These are phyloP conservation scores for Phrynosoma blainvillii DNA, from an alignment of 2,113 vertebrate genomes.

Conservation along the genomic window DNA sequence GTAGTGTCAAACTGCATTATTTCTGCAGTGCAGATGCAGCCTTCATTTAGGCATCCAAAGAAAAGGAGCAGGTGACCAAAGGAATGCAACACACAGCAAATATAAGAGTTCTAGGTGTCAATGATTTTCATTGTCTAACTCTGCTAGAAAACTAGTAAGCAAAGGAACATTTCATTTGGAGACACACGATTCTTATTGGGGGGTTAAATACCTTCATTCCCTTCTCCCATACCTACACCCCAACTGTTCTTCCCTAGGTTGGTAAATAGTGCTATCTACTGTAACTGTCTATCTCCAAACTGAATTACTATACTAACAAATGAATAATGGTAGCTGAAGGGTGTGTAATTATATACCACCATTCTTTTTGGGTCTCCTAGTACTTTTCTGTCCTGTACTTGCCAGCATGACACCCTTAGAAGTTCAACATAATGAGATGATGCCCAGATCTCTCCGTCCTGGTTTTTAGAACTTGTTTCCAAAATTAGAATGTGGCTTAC, in stretches of 20 bases:
- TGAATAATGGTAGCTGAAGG: background rate
- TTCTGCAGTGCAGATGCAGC: too few relatives aligned
- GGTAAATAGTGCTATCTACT: too few relatives aligned
- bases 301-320: background rate
- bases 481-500: conserved; percentile 1
- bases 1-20: too few relatives aligned
- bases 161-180: too few relatives aligned
- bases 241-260: too few relatives aligned
- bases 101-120: too few relatives aligned
- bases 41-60: too few relatives aligned
- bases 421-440: background rate
- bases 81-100: too few relatives aligned
- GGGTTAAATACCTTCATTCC: background rate
- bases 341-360: background rate
- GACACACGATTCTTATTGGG: background rate
- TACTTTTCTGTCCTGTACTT: background rate
- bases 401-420: background rate
- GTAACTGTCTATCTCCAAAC: background rate
- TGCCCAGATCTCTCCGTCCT: background rate
- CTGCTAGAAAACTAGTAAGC: too few relatives aligned
- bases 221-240: too few relatives aligned
- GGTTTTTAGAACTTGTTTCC: background rate
- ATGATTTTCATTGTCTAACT: too few relatives aligned
- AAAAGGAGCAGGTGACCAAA: too few relatives aligned
- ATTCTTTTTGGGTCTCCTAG: background rate